These are phyloP conservation scores for Sander lucioperca DNA, from an alignment of 2,113 vertebrate genomes.

Conservation along the genomic window DNA sequence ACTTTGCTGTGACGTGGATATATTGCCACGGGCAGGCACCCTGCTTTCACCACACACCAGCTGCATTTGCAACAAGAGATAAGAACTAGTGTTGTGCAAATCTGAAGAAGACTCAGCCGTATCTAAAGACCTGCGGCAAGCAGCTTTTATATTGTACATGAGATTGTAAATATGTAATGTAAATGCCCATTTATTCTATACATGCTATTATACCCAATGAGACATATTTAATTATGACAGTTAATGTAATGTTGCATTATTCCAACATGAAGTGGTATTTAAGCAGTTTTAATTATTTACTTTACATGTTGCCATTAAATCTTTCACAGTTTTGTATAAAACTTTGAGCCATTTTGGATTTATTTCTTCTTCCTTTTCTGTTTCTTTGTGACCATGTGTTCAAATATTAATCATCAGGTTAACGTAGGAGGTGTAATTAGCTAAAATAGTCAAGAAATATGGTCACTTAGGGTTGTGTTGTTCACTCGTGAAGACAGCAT, in stretches of 20 bases:
- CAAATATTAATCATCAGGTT: neutral
- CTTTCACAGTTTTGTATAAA: conserved; percentile 44
- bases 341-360: neutral
- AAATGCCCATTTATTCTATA: conserved; percentile 79
- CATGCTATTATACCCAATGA: conserved; percentile 69
- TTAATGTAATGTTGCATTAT: conserved; percentile 66
- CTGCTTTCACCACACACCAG: conserved; percentile 13
- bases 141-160: conserved; percentile 77
- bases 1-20: conserved; percentile 12
- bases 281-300: conserved; percentile 55
- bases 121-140: conserved; percentile 17
- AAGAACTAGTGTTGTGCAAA: conserved; percentile 44
- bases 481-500: neutral
- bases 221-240: conserved; percentile 82
- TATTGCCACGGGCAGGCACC: neutral
- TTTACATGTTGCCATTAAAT: conserved; percentile 58
- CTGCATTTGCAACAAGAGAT: conserved; percentile 30
- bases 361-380: conserved; percentile 4
- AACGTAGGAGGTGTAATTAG: neutral
- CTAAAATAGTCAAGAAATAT: neutral
- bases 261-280: conserved; percentile 74
- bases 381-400: neutral
- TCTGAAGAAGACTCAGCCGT: conserved; percentile 18
- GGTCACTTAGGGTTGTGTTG: neutral
- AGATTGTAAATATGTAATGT: conserved; percentile 84